Evolutionary conservation across 2,888 invertebrate species (phyloP), one percentile per base, ranked within the genome.

Genomic region (Disparrhopalites patrizii): DNA sequence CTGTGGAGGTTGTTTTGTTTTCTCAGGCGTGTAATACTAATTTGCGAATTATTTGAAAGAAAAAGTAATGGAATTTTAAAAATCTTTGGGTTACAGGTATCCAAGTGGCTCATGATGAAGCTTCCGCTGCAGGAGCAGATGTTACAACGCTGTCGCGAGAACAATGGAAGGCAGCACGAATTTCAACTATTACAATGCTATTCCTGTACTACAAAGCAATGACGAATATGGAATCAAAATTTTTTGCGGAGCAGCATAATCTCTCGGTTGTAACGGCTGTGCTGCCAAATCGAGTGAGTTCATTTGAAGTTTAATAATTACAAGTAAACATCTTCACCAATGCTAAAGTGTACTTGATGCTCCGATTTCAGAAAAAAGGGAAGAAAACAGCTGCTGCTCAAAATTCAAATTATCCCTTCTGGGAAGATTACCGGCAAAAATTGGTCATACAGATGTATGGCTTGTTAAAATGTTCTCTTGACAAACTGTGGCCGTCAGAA

Each of bases 161-260:
- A 13, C 64, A 65, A 27, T 65, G 56, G 56, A 57, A 56, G 28
- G 33, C 51, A 50, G 57, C 64, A 1, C 30, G 36, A 23, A 57
- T 28, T 13, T 57, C 64, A 3, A 54, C 64, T 1, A 57, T 65
- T 20, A 47, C 56, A 31, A 25, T 65, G 7, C 36, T 69, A n/a
- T 73, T 68, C 30, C 55, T 73, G 20, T 62, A 70, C 28, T 61
- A 68, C 51, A 71, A 73, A 33, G 62, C 70, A 7, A 67, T 71
- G 31, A 60, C 55, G 5, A 71, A 73, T 52, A 66, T 73, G 27
- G 73, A 73, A 28, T 56, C 56, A 1, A 65, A 65, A 50, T 57
- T 47, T 18, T 65, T 36, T 65, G 64, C 64, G 1, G 57, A 65
- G 28, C 57, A 57, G 31, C 64, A 65, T 51, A 65, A 65, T 23